Percentiles rank a stretch among this genome's conserved stretches.
phyloP scores from a whole-genome alignment of 2,888 invertebrate genomes.

The Nesidiocoris tenuis region DNA sequence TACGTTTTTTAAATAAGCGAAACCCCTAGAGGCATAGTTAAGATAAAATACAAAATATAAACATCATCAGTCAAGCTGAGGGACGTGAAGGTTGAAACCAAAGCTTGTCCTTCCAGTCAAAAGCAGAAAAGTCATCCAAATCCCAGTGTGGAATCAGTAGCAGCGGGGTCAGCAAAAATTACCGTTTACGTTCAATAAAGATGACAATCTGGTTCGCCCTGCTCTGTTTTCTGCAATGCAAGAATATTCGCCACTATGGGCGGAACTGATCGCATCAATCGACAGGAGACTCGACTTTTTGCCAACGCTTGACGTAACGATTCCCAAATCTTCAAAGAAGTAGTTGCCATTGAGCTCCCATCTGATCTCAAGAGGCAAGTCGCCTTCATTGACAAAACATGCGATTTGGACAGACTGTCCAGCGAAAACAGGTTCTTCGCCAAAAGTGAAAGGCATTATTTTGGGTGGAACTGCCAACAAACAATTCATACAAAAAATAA shows the following conservation, averaged over 20 bases:
- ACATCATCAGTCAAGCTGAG: background rate
- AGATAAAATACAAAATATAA: background rate
- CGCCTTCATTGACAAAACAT: conserved; percentile 74
- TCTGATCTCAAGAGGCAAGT: conserved; percentile 71
- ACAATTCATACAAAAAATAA: background rate
- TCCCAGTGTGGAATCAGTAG: background rate
- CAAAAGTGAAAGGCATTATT: conserved; percentile 71
- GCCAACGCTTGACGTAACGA: conserved; percentile 56
- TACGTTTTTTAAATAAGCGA: background rate
- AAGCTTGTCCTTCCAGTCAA: background rate
- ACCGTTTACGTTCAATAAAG: conserved; percentile 69
- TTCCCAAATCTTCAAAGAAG: conserved; percentile 50
- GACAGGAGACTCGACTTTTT: conserved; percentile 52
- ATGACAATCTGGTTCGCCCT: conserved; percentile 63
- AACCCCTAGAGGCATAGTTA: background rate
- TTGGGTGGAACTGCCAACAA: conserved; percentile 64
- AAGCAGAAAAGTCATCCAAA: background rate
- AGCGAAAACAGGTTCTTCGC: conserved; percentile 72
- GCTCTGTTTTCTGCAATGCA: conserved; percentile 66
- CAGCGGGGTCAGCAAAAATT: too few relatives aligned
- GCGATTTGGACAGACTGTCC: conserved; percentile 73
- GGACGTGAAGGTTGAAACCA: background rate
- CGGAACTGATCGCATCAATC: conserved; percentile 52
- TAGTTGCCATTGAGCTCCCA: conserved; percentile 68
- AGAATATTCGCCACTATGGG: conserved; percentile 64